phyloP scores from a whole-genome alignment of 2,113 vertebrate species.

The Passer domesticus region DNA sequence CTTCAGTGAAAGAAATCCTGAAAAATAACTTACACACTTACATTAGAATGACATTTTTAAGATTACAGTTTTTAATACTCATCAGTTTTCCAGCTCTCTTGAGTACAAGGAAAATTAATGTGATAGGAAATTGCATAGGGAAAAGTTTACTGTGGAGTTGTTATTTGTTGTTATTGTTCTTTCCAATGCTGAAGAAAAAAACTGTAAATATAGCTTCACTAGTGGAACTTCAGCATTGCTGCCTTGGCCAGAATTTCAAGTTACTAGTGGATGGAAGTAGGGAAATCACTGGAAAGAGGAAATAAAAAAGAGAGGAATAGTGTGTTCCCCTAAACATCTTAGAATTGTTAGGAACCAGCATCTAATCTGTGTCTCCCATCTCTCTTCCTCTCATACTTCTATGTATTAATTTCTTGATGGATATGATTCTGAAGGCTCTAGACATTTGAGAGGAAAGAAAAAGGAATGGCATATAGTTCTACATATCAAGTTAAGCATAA shows the following conservation, averaged over 20 bases:
- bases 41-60: background rate
- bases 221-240: background rate
- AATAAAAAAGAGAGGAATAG: background rate
- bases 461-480: background rate
- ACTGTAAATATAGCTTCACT: background rate
- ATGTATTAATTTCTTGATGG: background rate
- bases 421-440: background rate
- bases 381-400: background rate
- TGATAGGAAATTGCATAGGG: background rate
- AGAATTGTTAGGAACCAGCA: background rate
- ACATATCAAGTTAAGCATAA: background rate
- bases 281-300: background rate
- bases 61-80: background rate
- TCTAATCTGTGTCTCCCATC: background rate
- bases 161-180: too few species aligned
- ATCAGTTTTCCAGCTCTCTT: background rate
- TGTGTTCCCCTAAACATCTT: background rate
- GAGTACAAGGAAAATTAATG: background rate
- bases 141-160: background rate
- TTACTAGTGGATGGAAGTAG: background rate
- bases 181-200: background rate
- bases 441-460: background rate
- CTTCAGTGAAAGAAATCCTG: background rate
- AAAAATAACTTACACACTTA: background rate
- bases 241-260: background rate